A percentile compares a stretch with the other conserved stretches of the same genome.
These are phyloP conservation scores for Pycnonotus jocosus DNA, from an alignment of 2,113 vertebrate species.

Conservation along the genomic window DNA sequence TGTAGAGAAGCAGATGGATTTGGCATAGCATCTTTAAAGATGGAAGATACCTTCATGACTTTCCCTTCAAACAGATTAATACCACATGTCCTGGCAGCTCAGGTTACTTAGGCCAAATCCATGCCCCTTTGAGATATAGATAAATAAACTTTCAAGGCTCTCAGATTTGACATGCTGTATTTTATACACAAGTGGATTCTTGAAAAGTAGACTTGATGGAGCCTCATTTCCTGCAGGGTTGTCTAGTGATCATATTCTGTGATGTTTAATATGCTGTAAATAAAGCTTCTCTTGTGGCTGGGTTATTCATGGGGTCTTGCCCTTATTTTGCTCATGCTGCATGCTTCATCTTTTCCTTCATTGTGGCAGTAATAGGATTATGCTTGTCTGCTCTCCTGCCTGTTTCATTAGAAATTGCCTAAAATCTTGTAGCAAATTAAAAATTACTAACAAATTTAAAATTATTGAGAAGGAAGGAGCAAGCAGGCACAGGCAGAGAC, in stretches of 20 bases:
- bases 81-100: background rate
- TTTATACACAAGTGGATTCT: background rate
- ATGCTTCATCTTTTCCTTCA: background rate
- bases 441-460: background rate
- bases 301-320: background rate
- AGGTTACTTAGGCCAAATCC: background rate
- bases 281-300: background rate
- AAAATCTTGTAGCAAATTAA: background rate
- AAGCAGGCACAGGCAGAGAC: background rate
- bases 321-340: background rate
- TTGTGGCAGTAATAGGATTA: background rate
- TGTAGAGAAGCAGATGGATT: background rate
- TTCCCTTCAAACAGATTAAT: background rate
- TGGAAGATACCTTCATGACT: background rate
- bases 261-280: background rate
- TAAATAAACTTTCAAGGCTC: background rate
- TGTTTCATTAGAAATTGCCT: background rate
- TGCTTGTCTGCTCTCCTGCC: background rate
- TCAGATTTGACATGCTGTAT: background rate
- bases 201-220: background rate
- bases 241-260: background rate
- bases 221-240: background rate
- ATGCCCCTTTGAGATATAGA: background rate
- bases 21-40: background rate
- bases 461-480: background rate